Percentiles rank a stretch among this genome's conserved stretches.
These are phyloP conservation scores for Columba livia DNA, from an alignment of 2,113 vertebrate species.

Conservation along the genomic window DNA sequence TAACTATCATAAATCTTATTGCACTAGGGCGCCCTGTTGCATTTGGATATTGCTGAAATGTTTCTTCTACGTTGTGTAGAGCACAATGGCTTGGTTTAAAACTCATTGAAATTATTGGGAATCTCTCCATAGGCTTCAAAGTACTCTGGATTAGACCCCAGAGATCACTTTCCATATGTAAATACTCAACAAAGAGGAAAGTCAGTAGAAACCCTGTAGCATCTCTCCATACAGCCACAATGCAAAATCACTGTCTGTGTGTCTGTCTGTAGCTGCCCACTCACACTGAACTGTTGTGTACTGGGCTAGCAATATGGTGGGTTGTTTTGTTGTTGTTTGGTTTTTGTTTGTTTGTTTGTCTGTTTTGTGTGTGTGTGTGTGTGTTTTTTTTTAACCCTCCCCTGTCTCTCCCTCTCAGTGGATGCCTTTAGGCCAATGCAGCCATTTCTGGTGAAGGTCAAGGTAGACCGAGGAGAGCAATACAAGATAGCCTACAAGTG, in stretches of 20 bases:
- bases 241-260: background rate
- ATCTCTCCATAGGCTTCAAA: background rate
- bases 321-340: background rate
- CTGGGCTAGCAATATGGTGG: background rate
- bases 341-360: too few species aligned
- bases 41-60: background rate
- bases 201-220: background rate
- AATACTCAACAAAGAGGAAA: background rate
- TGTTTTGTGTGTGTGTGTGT: too few species aligned
- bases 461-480: slow-evolving; percentile 20
- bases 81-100: background rate
- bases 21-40: accelerated
- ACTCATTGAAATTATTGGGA: background rate
- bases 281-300: background rate
- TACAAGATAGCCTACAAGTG: slow-evolving; percentile 15
- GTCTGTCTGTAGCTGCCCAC: background rate
- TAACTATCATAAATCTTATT: background rate
- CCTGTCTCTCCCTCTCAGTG: background rate
- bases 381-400: too few species aligned
- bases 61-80: background rate
- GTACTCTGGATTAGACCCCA: background rate
- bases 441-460: slow-evolving; percentile 33
- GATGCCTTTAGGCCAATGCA: background rate
- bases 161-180: background rate
- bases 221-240: background rate